phyloP scores from a whole-genome alignment of 2,113 vertebrate genomes.

The Dipodomys spectabilis region DNA sequence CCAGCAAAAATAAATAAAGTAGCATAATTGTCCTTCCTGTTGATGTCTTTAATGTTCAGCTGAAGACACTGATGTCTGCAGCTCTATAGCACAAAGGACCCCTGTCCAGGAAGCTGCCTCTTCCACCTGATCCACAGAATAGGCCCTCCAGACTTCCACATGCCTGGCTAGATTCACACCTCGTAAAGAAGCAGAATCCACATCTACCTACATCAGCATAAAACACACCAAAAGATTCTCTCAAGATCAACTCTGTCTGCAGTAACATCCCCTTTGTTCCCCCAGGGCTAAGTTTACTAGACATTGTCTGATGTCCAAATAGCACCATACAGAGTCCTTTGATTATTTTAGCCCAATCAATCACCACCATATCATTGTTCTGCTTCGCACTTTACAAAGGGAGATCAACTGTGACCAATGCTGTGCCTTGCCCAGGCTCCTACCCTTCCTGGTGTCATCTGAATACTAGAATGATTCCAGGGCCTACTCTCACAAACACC shows the following conservation, averaged over 20 bases:
- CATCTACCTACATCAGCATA: neutral
- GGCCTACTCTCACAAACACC: neutral
- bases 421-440: neutral
- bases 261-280: neutral
- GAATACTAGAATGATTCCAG: neutral
- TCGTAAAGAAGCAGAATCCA: neutral
- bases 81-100: fast-evolving
- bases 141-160: neutral
- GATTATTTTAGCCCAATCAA: neutral
- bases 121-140: neutral
- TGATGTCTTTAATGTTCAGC: neutral
- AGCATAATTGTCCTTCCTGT: neutral
- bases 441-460: neutral
- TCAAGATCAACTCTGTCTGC: neutral
- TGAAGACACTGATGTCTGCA: neutral
- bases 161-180: neutral
- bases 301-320: no score
- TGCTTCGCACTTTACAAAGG: neutral
- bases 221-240: neutral
- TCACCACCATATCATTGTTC: neutral
- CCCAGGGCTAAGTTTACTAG: neutral
- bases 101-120: no score
- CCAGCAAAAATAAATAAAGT: neutral
- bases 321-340: no score
- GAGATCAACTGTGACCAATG: neutral